Base-by-base conservation (phyloP, 2,797 vertebrate species). In the Leontopithecus rosalia region DNA sequence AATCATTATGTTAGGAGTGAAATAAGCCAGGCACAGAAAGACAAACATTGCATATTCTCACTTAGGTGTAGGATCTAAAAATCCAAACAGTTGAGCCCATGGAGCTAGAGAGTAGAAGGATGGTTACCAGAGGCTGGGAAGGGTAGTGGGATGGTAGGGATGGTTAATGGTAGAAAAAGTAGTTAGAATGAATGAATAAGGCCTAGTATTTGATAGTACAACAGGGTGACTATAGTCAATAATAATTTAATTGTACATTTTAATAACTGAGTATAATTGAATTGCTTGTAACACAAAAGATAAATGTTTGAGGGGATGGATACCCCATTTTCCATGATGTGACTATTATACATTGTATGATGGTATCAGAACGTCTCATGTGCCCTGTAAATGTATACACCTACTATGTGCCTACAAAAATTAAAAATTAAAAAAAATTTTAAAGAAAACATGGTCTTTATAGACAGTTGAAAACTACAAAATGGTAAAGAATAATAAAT, bases 401-500 rank as follows among this genome's bases (percentile, higher is more conserved):
- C 15, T 67, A n/a, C 61, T n/a, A 67, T n/a, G 61, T n/a, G 15
- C 33, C 64, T n/a, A 67, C 64, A 67, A 67, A 67, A 67, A 67
- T 67, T 67, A 67, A 67, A 64, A 64, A n/a, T 67, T n/a, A 9
- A n/a, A n/a, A 64, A 33, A 67, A 33, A 67, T 19, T 67, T 67
- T 67, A n/a, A 67, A 76, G 52, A 85, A 94, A 80, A 33, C 19
- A 83, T 81, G 7, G n/a, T 77, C 75, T 94, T 91, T 82, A 73
- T 55, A 93, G 94, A 87, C 72, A 91, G 46, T 17, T 87, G 39
- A 73, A 96, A 95, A 96, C 36, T 70, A 72, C 30, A 61, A 30
- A 77, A 94, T 80, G 70, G 30, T 90, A 90, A 94, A 77, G 48
- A 88, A 50, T 73, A 93, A 90, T 77, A 58, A 88, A 85, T 96